phyloP scores from a whole-genome alignment of 2,797 vertebrate genomes.

The Pelochelys cantorii region DNA sequence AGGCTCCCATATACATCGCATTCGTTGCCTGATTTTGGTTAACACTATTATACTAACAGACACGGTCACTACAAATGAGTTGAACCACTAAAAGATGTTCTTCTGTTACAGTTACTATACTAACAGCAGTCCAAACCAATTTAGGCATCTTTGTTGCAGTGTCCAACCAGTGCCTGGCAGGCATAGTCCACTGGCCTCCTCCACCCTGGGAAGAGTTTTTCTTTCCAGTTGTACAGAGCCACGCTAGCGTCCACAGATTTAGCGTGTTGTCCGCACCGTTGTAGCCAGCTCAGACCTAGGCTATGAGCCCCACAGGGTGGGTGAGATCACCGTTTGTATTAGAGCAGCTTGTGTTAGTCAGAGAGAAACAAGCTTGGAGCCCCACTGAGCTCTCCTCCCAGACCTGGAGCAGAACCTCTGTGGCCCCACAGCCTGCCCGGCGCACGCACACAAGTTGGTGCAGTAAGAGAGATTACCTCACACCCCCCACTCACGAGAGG shows the following conservation, averaged over 20 bases:
- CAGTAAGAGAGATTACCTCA: accelerated
- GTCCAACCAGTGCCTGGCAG: neutral
- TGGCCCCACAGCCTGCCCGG: too few species aligned
- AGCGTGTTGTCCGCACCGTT: too few species aligned
- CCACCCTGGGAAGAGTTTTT: neutral
- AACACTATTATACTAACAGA: accelerated
- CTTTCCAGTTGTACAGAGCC: neutral
- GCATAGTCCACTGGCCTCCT: neutral
- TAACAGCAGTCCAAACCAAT: neutral
- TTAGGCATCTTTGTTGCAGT: neutral
- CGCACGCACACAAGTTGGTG: accelerated
- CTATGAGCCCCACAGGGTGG: too few species aligned
- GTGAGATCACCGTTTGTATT: too few species aligned
- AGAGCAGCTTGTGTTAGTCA: too few species aligned
- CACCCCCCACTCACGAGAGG: too few species aligned
- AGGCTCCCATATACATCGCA: neutral
- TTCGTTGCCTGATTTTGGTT: accelerated
- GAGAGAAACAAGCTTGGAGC: neutral
- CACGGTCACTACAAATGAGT: accelerated
- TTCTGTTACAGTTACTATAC: accelerated
- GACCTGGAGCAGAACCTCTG: too few species aligned
- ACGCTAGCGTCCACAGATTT: neutral
- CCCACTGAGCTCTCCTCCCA: neutral
- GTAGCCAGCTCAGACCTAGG: too few species aligned
- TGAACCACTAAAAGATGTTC: accelerated